Conservation (phyloP, 2,797 vertebrate species). For the Rhinichthys osculus region DNA sequence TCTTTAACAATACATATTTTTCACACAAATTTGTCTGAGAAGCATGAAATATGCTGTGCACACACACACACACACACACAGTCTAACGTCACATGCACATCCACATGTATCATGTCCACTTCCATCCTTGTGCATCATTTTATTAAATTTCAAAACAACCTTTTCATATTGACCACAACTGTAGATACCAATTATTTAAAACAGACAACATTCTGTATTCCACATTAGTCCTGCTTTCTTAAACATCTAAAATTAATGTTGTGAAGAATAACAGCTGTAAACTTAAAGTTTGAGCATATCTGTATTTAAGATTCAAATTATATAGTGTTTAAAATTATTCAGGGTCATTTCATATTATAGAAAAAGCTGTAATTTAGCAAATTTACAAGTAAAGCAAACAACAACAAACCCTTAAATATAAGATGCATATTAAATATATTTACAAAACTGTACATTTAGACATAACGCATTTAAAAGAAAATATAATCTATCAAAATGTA, state of each 20-base stretch:
- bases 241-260: background rate
- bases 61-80: background rate
- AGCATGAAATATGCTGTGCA: constrained; percentile 1
- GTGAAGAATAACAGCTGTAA: background rate
- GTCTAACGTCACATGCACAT: background rate
- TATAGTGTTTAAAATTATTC: background rate
- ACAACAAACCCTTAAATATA: background rate
- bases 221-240: background rate
- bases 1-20: background rate
- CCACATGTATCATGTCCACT: background rate
- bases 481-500: background rate
- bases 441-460: background rate
- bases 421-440: background rate
- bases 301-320: background rate
- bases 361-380: background rate
- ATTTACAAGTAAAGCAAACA: background rate
- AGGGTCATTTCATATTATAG: background rate
- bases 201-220: background rate
- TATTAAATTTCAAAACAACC: background rate
- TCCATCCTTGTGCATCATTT: background rate
- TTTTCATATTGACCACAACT: background rate
- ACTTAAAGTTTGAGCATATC: background rate
- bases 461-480: background rate
- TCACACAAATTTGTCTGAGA: background rate
- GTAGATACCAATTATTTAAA: background rate